These are phyloP conservation scores for Deilephila elpenor DNA, from an alignment of 2,888 invertebrate species.

Conservation along the genomic window DNA sequence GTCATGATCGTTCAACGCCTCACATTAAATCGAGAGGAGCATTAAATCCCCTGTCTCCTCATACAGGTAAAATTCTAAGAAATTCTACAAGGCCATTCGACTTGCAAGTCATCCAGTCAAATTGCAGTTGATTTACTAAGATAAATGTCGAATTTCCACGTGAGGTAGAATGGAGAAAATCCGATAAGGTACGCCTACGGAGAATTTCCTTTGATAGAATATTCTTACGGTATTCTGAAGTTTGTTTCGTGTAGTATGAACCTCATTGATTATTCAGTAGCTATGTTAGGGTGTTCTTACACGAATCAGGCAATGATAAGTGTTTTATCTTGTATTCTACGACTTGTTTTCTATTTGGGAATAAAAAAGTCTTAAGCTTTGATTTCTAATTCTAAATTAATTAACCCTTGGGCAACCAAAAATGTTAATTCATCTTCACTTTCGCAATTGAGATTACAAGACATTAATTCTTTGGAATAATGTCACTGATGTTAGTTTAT, in stretches of 20 bases:
- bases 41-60: conserved; percentile 30
- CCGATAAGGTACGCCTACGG: background rate
- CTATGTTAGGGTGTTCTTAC: background rate
- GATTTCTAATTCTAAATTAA: too few relatives aligned
- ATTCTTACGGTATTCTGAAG: background rate
- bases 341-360: too few relatives aligned
- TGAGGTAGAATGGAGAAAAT: conserved; percentile 25
- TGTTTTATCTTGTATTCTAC: too few relatives aligned
- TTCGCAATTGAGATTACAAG: too few relatives aligned
- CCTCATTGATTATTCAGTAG: background rate
- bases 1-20: conserved; percentile 21
- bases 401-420: too few relatives aligned
- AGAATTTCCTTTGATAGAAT: background rate
- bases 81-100: conserved; percentile 44
- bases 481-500: too few relatives aligned
- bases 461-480: too few relatives aligned
- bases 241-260: background rate
- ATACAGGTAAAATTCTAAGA: conserved; percentile 36
- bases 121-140: conserved; percentile 51
- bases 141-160: conserved; percentile 48
- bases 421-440: too few relatives aligned
- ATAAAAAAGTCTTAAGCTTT: too few relatives aligned
- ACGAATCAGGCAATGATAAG: too few relatives aligned
- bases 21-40: background rate
- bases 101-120: conserved; percentile 54